phyloP scores from a whole-genome alignment of 2,797 vertebrate genomes.

The Philypnodon macrostomus region DNA sequence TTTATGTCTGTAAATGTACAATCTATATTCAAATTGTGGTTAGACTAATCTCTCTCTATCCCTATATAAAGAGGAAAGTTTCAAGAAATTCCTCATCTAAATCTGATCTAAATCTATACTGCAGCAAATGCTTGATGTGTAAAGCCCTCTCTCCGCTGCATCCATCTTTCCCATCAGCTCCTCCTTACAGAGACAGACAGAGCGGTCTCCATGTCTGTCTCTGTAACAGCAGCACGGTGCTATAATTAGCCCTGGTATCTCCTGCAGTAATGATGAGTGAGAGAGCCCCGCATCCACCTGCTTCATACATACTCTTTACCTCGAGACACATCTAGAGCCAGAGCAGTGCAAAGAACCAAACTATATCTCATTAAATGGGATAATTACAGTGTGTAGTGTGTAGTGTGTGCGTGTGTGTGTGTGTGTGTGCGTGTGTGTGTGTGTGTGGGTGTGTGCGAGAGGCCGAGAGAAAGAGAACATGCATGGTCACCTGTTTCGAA shows the following conservation, averaged over 20 bases:
- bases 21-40: too few relatives aligned
- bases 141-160: constrained; percentile 24
- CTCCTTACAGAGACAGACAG: constrained; percentile 40
- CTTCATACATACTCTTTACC: constrained; percentile 21
- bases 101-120: neutral
- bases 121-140: constrained; percentile 15
- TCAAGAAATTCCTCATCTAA: neutral
- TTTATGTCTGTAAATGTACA: too few relatives aligned
- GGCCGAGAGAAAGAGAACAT: too few relatives aligned
- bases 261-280: constrained; percentile 55
- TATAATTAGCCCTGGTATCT: constrained; percentile 69
- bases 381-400: constrained; percentile 59
- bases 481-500: too few relatives aligned
- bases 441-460: too few relatives aligned
- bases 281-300: constrained; percentile 48
- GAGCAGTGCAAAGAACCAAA: constrained; percentile 14
- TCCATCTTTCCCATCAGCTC: constrained; percentile 23
- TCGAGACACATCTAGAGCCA: constrained; percentile 27
- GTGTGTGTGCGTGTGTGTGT: too few relatives aligned
- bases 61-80: neutral
- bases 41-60: neutral
- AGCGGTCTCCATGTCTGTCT: constrained; percentile 43
- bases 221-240: constrained; percentile 41
- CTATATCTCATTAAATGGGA: constrained; percentile 53
- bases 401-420: constrained; percentile 5